A percentile compares a stretch with the other conserved stretches of the same genome.
These are phyloP conservation scores for Pipra filicauda DNA, from an alignment of 2,113 vertebrate genomes.

Conservation along the genomic window DNA sequence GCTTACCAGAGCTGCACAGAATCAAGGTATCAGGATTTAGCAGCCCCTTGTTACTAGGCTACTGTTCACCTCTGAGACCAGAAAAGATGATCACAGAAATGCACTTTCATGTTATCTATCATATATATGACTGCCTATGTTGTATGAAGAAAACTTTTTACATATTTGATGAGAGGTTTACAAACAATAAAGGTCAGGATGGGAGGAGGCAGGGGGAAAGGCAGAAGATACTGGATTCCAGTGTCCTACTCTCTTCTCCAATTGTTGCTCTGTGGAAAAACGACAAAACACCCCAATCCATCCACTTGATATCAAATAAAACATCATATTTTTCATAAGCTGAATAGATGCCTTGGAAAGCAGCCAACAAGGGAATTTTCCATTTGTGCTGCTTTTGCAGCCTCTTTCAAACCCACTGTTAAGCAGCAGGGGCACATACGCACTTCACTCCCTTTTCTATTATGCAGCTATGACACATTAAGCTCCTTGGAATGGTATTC, in stretches of 20 bases:
- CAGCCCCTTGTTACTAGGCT: constrained; percentile 27
- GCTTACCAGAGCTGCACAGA: background rate
- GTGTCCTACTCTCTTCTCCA: background rate
- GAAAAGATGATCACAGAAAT: background rate
- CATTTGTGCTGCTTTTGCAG: constrained; percentile 43
- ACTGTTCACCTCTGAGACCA: background rate
- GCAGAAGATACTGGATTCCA: background rate
- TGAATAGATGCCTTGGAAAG: constrained; percentile 36
- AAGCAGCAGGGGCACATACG: constrained; percentile 42
- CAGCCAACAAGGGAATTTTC: constrained; percentile 50
- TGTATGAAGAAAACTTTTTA: background rate
- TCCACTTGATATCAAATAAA: constrained; percentile 42
- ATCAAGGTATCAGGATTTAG: constrained; percentile 31
- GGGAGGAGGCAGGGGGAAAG: background rate
- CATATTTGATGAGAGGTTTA: background rate
- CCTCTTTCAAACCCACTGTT: constrained; percentile 36
- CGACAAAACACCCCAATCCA: background rate
- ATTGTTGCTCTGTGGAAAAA: background rate
- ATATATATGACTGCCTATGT: background rate
- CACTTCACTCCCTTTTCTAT: constrained; percentile 47
- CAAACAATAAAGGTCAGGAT: background rate
- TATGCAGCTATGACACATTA: constrained; percentile 59
- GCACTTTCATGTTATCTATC: background rate
- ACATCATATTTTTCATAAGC: constrained; percentile 40
- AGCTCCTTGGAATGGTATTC: constrained; percentile 60